Conservation (phyloP, 2,888 invertebrate species). For the Clivina fossor region DNA sequence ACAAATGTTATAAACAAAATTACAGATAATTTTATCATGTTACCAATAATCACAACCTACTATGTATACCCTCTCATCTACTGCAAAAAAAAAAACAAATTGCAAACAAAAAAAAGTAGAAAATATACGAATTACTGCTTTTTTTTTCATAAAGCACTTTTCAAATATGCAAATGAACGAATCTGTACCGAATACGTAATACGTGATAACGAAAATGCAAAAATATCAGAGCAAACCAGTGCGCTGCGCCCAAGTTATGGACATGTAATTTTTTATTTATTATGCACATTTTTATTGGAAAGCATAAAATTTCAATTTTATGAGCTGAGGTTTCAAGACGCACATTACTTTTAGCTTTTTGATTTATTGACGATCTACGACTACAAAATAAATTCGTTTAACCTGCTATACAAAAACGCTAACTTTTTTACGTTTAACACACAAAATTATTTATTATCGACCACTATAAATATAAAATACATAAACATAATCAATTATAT, state of each 20-base stretch:
- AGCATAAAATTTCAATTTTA: background rate
- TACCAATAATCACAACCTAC: background rate
- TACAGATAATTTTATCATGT: background rate
- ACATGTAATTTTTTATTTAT: background rate
- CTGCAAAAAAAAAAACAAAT: background rate
- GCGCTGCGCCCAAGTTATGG: no score
- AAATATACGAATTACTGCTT: background rate
- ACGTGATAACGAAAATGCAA: background rate
- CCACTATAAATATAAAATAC: no score
- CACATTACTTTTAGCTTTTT: no score
- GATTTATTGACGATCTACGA: no score
- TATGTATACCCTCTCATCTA: background rate
- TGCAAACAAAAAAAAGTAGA: background rate
- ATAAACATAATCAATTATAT: no score
- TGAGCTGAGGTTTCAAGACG: background rate
- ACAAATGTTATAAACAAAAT: background rate
- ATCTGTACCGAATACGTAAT: background rate
- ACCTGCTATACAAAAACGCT: no score
- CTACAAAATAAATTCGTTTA: no score
- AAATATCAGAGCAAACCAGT: background rate
- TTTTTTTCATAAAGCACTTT: background rate
- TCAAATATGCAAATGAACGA: background rate
- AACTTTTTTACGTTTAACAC: no score
- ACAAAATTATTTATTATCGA: no score
- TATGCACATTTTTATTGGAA: constrained; percentile 1